Percentiles rank a stretch among this genome's conserved stretches.
phyloP scores from a whole-genome alignment of 2,888 invertebrate genomes.

The Orthonevra nobilis region DNA sequence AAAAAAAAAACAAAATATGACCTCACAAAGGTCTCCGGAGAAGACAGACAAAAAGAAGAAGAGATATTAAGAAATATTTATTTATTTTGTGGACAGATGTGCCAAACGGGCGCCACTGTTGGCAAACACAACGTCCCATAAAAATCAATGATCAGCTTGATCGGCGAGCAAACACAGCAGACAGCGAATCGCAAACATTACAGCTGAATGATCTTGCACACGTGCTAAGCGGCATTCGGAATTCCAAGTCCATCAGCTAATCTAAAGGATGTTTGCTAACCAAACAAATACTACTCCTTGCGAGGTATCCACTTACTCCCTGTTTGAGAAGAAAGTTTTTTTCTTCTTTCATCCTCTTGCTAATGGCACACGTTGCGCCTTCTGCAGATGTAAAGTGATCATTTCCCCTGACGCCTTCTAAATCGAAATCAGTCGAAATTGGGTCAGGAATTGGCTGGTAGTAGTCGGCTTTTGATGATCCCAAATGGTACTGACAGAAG shows the following conservation, averaged over 20 bases:
- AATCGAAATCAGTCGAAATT: conserved; percentile 3
- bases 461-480: too few species aligned
- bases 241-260: conserved; percentile 32
- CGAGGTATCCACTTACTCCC: too few species aligned
- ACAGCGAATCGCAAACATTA: conserved; percentile 10
- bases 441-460: conserved; percentile 12
- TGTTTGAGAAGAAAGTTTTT: too few species aligned
- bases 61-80: conserved; percentile 56
- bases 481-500: conserved; percentile 16
- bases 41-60: too few species aligned
- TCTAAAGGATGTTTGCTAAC: conserved; percentile 55
- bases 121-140: conserved; percentile 30
- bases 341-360: conserved; percentile 22
- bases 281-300: conserved; percentile 46
- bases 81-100: conserved; percentile 33
- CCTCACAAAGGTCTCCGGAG: conserved; percentile 6
- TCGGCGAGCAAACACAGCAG: conserved; percentile 19
- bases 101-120: conserved; percentile 59
- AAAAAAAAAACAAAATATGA: conserved; percentile 10
- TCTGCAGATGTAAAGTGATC: conserved; percentile 29
- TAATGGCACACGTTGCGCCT: conserved; percentile 51
- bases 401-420: conserved; percentile 1
- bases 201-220: conserved; percentile 46
- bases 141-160: conserved; percentile 53
- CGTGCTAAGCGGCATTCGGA: conserved; percentile 15